Evolutionary conservation across 2,113 vertebrate species (phyloP), one percentile per base, ranked within the genome.

Genomic region (Paramormyrops kingsleyae): DNA sequence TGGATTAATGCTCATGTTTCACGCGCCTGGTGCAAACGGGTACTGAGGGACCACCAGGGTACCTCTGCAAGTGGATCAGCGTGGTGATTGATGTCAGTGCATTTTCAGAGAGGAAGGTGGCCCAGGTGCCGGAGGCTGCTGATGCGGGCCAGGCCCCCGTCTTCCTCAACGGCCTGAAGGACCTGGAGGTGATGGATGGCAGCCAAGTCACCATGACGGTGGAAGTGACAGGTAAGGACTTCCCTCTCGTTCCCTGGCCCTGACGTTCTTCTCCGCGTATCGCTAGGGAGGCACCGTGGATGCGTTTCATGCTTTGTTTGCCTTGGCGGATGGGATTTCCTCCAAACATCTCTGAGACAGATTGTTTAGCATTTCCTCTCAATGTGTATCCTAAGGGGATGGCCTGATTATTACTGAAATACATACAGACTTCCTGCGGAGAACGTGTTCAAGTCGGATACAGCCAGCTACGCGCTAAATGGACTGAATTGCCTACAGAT

Each of bases 111-210:
- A 87, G 90, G 21, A 50, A 6, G n/a, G 62, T 10, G 19, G 86
- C 59, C 39, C 59, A 49, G 44, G 95, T 94, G 87, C 35, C 89
- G 53, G 94, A 95, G n/a, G 17, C 35, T 91, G 49, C 90, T 91
- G 89, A 10, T 19, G 31, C 94, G 10, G 50, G 86, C 6, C 92
- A 94, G 87, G 90, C 94, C 12, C 98, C 97, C 0, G 0, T 94
- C 46, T 98, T 99, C 91, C 91, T 96, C 90, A 95, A 94, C 87
- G 93, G 96, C 24, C 96, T 99, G 83, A 92, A 91, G 10, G 96
- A 99, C 90, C 95, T 98, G 90, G 95, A 94, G 85, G 97, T 98
- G 89, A 98, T 99, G 98, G 98, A 98, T 53, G 98, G 97, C 92
- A 98, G 97, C 93, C 97, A 96, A 93, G 97, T 99, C 52, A 94